Evolutionary conservation across 2,797 vertebrate species (phyloP).

Genomic region (Leptoclinus maculatus): DNA sequence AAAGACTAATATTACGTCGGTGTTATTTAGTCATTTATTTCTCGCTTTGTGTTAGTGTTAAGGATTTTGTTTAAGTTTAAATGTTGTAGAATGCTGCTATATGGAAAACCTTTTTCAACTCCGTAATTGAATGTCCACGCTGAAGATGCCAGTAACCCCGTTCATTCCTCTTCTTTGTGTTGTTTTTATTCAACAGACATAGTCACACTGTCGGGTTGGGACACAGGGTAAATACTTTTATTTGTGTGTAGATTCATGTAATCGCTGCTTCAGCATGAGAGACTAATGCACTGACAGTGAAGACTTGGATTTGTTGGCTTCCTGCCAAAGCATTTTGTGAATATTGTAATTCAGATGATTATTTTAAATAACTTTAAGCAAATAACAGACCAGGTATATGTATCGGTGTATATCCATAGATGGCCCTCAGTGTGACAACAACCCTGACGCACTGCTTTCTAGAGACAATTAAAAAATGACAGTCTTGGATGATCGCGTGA

Average conservation of each 20-base stretch:
- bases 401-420: neutral
- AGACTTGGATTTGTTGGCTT: constrained; percentile 31
- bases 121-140: constrained; percentile 4
- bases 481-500: no score
- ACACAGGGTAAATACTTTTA: neutral
- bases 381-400: neutral
- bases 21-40: constrained; percentile 52
- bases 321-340: neutral
- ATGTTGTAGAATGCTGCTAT: constrained; percentile 55
- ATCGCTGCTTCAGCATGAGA: constrained; percentile 20
- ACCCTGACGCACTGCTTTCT: no score
- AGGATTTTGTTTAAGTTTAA: constrained; percentile 43
- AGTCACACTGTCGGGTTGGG: constrained; percentile 14
- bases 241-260: constrained; percentile 5
- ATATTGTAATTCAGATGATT: neutral
- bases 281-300: constrained; percentile 29
- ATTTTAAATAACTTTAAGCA: constrained; percentile 5
- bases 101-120: constrained; percentile 12
- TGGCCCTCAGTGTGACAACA: neutral
- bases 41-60: neutral
- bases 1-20: constrained; percentile 70
- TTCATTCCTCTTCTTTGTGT: constrained; percentile 13
- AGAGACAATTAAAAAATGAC: no score
- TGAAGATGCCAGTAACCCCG: constrained; percentile 54
- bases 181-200: constrained; percentile 30